Evolutionary conservation across 2,797 vertebrate species (phyloP), one percentile per base, ranked within the genome.

Genomic region (Nothura maculosa): DNA sequence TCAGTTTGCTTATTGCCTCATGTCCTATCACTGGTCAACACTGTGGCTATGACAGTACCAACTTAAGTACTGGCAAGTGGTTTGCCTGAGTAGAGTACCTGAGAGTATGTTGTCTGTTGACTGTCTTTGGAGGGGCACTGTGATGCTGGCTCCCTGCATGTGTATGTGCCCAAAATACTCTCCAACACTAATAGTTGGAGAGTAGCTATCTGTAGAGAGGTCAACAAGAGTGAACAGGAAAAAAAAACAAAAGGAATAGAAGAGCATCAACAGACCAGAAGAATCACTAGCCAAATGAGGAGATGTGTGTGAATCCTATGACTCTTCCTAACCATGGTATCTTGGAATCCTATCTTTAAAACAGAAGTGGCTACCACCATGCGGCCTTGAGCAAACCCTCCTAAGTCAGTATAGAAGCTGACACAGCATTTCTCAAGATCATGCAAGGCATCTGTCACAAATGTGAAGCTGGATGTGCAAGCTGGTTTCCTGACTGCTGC

Each of bases 321-420:
- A 19, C 28, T 52, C 30, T 60, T 52, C n/a, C 22, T 45, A 4
- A 34, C 42, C 10, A 5, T 0, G 0, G 12, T 38, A 17, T 48
- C 38, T 67, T 60, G 45, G 38, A 87, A 13, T 3, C 73, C 55
- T 40, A 1, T 28, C 55, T 67, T 47, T 38, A 24, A 40, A 73
- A 21, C 12, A 82, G 38, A 42, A 76, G 45, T 17, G 6, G 1
- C 34, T 80, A 82, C 73, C 1, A 1, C 32, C 1, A 0, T 24
- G 42, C n/a, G 40, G 69, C 6, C 12, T 54, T 28, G 13, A 66
- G 32, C 52, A 74, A 66, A 93, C 18, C 25, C 17, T 67, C 55
- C 63, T 66, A 14, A 13, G n/a, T 50, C 32, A 7, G 3, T 67
- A 38, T 52, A 45, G 70, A 77, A 84, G 12, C 38, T 52, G 27